Base-by-base conservation (phyloP, 2,113 vertebrate genomes). In the Tachycineta bicolor region DNA sequence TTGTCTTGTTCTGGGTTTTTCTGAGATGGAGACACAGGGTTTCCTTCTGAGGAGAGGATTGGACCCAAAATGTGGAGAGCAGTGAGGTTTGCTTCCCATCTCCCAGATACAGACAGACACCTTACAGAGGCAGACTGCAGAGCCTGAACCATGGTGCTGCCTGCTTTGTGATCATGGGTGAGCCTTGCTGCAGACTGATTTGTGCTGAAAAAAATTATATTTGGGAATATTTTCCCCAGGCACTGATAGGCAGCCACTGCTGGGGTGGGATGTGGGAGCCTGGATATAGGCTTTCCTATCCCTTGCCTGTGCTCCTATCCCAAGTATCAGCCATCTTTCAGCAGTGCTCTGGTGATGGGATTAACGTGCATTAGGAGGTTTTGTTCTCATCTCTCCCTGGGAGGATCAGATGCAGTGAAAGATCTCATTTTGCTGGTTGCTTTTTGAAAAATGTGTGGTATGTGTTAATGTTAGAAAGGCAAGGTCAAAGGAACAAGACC, bases 381-480 rank as follows among this genome's bases (percentile, higher is more conserved):
- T 90, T 96, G 89, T 95, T 95, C 90, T 92, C 92, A 11, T 90
- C 68, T 81, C 88, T 95, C 95, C 62, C 64, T 71, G 92, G 94
- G 96, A 95, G 88, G 92, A 95, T 94, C 86, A 83, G 64, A 84
- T 96, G 88, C 80, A 79, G 73, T 28, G 80, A 96, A 95, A 94
- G 64, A 83, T 82, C 90, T 86, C 89, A 95, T 96, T 95, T 95
- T 94, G 83, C 88, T 90, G 37, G 73, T 86, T 89, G 88, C 50
- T 90, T 93, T 93, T 86, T 82, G 73, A 95, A 87, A 95, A 94
- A 95, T 81, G 93, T 39, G 33, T 95, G 95, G 96, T 93, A 97
- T 96, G 95, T 93, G 83, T 89, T 86, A 60, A 58, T 55, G 83
- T 84, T 64, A 90, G 88, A 94, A 96, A 78, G 69, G 73, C 92